Evolutionary conservation across 2,888 invertebrate genomes (phyloP).

Genomic region (Sarcophaga carnaria): DNA sequence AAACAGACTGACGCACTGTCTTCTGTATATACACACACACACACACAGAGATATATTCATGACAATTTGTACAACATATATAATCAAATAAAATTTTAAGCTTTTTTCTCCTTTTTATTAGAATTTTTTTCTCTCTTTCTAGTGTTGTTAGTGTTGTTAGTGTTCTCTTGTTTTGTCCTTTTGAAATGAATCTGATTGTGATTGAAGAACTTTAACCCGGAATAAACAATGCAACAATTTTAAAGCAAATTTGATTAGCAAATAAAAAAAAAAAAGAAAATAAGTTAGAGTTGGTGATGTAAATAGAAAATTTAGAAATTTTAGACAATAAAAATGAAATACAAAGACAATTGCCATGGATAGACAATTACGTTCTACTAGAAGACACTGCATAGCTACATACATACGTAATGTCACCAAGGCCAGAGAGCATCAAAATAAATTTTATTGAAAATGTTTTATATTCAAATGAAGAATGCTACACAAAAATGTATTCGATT

Average conservation of each 20-base stretch:
- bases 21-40: neutral
- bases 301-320: constrained; percentile 58
- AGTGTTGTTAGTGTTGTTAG: neutral
- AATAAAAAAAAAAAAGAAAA: constrained; percentile 51
- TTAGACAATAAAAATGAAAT: constrained; percentile 60
- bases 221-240: constrained; percentile 65
- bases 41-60: constrained; percentile 25
- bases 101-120: neutral
- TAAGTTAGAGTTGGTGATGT: too few relatives aligned
- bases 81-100: constrained; percentile 51
- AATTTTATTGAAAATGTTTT: too few relatives aligned
- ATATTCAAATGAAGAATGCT: constrained; percentile 12
- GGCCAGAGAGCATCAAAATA: too few relatives aligned
- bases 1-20: constrained; percentile 12
- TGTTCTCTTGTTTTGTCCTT: constrained; percentile 1
- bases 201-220: constrained; percentile 34
- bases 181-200: constrained; percentile 34
- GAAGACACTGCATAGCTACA: neutral
- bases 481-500: constrained; percentile 53
- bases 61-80: constrained; percentile 55
- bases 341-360: constrained; percentile 17
- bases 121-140: neutral
- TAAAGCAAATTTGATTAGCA: constrained; percentile 62
- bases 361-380: constrained; percentile 37
- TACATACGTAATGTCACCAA: too few relatives aligned